Evolutionary conservation across 1,140 invertebrate species (phyloP), one percentile per base, ranked within the genome.

Genomic region (Orussus abietinus): DNA sequence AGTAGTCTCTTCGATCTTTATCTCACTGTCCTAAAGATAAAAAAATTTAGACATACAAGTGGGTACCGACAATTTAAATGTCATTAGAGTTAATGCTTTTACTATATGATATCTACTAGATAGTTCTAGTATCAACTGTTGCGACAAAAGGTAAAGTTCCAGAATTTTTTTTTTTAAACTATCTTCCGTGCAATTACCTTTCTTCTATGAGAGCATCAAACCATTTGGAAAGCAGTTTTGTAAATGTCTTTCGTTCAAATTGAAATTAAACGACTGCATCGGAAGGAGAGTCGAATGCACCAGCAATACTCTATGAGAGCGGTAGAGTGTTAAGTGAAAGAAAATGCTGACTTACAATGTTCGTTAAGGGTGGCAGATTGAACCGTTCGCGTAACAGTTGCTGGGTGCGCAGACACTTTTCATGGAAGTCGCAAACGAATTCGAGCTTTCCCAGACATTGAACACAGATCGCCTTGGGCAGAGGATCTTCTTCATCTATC

Each of bases 371-470:
- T 56, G 66, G 66, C 38, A 69, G 57, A 63, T 64, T 64, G 49
- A 66, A 72, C 32, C 57, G 66, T 55, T 72, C 53, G 42, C 59
- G 65, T 51, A 73, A 64, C 53, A 59, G 47, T 55, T 67, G 56
- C 59, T 73, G 70, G 45, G 66, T 72, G 40, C 65, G 69, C 40
- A 71, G 64, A 64, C 69, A 74, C 54, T 72, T 67, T 53, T 74
- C 71, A 69, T 74, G 71, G 43, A 74, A 74, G 52, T 74, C 71
- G 40, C 71, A 74, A 59, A 74, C 67, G 46, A 72, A 74, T 66
- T 74, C 71, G 35, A 74, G 66, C 55, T 74, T 74, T 22, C 69
- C 69, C 56, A 74, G 53, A 63, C 71, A 74, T 41, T 74, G 69
- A 53, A 74, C 66, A 56, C 71, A 74, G 51, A 74, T 74, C 49